Conservation (phyloP, 2,113 vertebrate species). For the Oryzias celebensis region DNA sequence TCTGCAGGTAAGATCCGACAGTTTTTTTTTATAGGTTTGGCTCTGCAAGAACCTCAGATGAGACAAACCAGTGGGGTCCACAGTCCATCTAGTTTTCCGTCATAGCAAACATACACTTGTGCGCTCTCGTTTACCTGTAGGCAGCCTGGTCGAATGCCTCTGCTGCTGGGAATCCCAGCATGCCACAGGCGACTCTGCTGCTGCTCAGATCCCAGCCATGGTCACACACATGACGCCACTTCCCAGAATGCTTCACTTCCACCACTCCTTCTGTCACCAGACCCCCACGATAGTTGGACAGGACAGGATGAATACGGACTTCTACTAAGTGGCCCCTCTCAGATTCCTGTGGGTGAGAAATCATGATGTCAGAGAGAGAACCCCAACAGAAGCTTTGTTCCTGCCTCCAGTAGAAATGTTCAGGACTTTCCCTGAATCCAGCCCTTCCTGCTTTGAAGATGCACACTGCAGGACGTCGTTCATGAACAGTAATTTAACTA, state of each 20-base stretch:
- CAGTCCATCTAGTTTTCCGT: too few relatives aligned
- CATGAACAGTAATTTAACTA: conserved; percentile 8
- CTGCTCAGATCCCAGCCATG: conserved; percentile 85
- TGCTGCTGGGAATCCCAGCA: conserved; percentile 90
- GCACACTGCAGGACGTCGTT: not conserved
- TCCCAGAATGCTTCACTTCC: conserved; percentile 89
- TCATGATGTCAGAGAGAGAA: not conserved
- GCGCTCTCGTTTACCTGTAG: conserved; percentile 82
- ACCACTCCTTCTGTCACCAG: conserved; percentile 88
- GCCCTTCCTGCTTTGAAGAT: not conserved
- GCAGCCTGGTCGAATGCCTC: conserved; percentile 74
- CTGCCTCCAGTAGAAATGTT: too few relatives aligned
- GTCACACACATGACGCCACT: conserved; percentile 91
- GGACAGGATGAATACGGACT: conserved; percentile 86
- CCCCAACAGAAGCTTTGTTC: too few relatives aligned
- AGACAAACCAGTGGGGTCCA: too few relatives aligned
- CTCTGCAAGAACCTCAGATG: too few relatives aligned
- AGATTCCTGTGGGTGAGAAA: conserved; percentile 45
- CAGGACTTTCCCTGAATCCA: not conserved
- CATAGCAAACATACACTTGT: too few relatives aligned
- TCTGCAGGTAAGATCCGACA: too few relatives aligned
- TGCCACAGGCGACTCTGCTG: conserved; percentile 90
- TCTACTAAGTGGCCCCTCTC: conserved; percentile 77
- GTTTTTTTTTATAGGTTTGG: too few relatives aligned
- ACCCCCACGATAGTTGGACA: conserved; percentile 74